phyloP scores from a whole-genome alignment of 2,888 invertebrate genomes.

The Mayetiola destructor region DNA sequence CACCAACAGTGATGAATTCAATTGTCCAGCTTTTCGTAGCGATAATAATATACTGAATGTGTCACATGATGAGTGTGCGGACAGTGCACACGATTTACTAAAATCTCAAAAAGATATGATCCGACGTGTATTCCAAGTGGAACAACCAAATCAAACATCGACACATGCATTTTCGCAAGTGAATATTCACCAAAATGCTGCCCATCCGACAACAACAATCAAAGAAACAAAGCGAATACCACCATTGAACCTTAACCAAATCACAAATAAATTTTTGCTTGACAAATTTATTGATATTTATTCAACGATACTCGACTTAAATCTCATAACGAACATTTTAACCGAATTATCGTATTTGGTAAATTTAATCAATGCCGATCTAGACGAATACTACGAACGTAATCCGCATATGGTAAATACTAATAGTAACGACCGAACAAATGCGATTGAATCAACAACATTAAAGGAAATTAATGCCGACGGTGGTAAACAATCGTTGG shows the following conservation, averaged over 20 bases:
- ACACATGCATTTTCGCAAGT: neutral
- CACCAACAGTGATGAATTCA: conserved; percentile 15
- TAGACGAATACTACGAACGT: conserved; percentile 3
- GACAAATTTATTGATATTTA: conserved; percentile 28
- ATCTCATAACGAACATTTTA: conserved; percentile 30
- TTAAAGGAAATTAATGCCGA: conserved; percentile 2
- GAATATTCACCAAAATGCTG: neutral
- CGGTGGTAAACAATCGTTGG: too few species aligned
- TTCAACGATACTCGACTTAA: conserved; percentile 29
- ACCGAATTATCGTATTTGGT: conserved; percentile 30
- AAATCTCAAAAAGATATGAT: conserved; percentile 28
- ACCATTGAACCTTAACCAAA: conserved; percentile 23
- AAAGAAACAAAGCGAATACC: neutral
- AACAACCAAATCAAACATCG: conserved; percentile 17
- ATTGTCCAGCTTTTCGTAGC: conserved; percentile 29
- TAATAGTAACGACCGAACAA: neutral
- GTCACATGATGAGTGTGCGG: conserved; percentile 24
- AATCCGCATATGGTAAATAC: conserved; percentile 5
- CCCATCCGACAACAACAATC: neutral
- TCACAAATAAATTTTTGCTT: conserved; percentile 22
- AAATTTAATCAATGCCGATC: conserved; percentile 26
- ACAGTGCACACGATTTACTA: conserved; percentile 21
- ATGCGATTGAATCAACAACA: conserved; percentile 11
- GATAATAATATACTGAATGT: conserved; percentile 32
- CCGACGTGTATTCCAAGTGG: conserved; percentile 25